These are phyloP conservation scores for Ephestia elutella DNA, from an alignment of 1,140 invertebrate genomes.

Conservation along the genomic window DNA sequence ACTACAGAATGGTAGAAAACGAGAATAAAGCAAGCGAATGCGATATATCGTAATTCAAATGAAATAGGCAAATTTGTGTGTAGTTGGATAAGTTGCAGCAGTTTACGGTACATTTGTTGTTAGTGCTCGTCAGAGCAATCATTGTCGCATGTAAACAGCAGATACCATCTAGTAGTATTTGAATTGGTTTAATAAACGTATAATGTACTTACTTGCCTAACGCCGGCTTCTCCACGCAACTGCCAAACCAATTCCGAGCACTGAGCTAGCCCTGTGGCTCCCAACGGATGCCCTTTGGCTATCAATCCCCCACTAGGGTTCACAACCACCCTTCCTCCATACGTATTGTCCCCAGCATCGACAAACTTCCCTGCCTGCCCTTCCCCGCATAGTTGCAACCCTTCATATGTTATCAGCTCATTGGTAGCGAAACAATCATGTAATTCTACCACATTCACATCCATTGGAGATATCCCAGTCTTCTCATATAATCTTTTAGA, in stretches of 20 bases:
- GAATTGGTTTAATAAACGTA: too few relatives aligned
- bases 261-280: conserved; percentile 97
- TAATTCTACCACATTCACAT: conserved; percentile 96
- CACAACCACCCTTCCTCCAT: conserved; percentile 97
- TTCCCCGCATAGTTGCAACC: conserved; percentile 91
- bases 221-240: conserved; percentile 90
- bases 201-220: conserved; percentile 80
- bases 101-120: too few relatives aligned
- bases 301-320: conserved; percentile 99
- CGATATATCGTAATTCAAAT: too few relatives aligned
- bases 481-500: conserved; percentile 86
- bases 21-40: too few relatives aligned
- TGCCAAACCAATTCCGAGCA: conserved; percentile 97
- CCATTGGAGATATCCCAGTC: conserved; percentile 82
- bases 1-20: too few relatives aligned
- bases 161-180: too few relatives aligned
- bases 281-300: conserved; percentile 98
- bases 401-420: conserved; percentile 98
- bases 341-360: conserved; percentile 97
- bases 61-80: too few relatives aligned
- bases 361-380: conserved; percentile 95
- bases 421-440: conserved; percentile 99
- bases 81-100: too few relatives aligned
- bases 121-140: too few relatives aligned
- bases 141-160: too few relatives aligned